A percentile compares a stretch with the other conserved stretches of the same genome.
phyloP scores from a whole-genome alignment of 2,888 invertebrate species.

The Cataglyphis livida region DNA sequence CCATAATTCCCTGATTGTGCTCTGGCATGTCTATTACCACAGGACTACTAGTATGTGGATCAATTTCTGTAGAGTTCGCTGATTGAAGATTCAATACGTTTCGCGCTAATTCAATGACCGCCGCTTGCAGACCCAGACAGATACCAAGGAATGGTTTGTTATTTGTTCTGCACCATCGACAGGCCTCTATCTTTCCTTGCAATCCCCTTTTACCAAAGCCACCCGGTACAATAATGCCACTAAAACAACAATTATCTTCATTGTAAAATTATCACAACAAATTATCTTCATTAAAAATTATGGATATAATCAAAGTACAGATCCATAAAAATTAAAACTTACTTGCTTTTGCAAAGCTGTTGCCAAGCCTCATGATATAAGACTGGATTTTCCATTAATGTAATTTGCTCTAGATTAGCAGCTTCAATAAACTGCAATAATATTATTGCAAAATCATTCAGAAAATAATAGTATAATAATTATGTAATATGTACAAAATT shows the following conservation, averaged over 20 bases:
- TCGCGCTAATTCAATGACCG: slow-evolving; percentile 97
- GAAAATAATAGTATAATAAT: slow-evolving; percentile 15
- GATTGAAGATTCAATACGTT: slow-evolving; percentile 92
- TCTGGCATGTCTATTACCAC: slow-evolving; percentile 99
- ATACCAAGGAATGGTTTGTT: slow-evolving; percentile 97
- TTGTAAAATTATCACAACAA: slow-evolving; percentile 4
- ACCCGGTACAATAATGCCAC: slow-evolving; percentile 98
- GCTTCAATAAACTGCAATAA: slow-evolving; percentile 93
- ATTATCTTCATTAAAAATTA: slow-evolving; percentile 10
- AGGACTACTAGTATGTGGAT: slow-evolving; percentile 90
- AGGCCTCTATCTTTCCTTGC: slow-evolving; percentile 98
- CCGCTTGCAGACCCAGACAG: slow-evolving; percentile 98
- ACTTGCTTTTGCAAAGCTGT: slow-evolving; percentile 94
- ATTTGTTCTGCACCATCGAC: slow-evolving; percentile 96
- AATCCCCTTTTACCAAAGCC: slow-evolving; percentile 98
- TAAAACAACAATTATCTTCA: slow-evolving; percentile 83
- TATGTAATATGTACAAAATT: neutral
- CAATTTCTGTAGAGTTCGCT: slow-evolving; percentile 96
- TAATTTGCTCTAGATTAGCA: slow-evolving; percentile 93
- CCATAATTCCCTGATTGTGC: slow-evolving; percentile 96
- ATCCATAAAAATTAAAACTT: slow-evolving; percentile 80
- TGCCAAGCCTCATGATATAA: slow-evolving; percentile 98
- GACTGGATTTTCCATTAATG: slow-evolving; percentile 91
- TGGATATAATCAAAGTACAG: neutral
- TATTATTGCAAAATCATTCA: neutral